phyloP scores from a whole-genome alignment of 2,797 vertebrate species.

The Dendrocincla fuliginosa region DNA sequence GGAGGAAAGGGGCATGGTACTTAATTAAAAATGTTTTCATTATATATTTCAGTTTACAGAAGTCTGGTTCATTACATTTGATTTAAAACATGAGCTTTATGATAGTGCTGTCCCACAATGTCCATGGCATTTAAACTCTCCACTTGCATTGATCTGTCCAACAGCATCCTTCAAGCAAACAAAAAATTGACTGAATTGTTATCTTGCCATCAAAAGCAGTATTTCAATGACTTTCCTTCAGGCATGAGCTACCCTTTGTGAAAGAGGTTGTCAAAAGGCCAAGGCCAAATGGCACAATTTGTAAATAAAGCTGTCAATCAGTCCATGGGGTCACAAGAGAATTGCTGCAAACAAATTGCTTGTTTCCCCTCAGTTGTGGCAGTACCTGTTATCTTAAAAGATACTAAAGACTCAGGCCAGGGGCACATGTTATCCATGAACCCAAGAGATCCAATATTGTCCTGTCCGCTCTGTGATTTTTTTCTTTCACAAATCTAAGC shows the following conservation, averaged over 20 bases:
- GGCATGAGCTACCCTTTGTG: conserved; percentile 9
- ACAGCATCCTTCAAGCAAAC: background rate
- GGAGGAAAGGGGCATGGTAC: background rate
- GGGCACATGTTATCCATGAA: background rate
- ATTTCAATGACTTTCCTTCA: conserved; percentile 39
- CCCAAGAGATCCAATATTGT: background rate
- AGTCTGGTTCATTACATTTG: background rate
- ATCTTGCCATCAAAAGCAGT: conserved; percentile 37
- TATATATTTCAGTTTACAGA: background rate
- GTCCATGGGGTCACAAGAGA: background rate
- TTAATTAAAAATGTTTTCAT: background rate
- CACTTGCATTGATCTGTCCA: conserved; percentile 18
- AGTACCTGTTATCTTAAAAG: background rate
- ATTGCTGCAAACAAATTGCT: background rate
- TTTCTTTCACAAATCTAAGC: background rate
- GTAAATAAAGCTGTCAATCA: conserved; percentile 52
- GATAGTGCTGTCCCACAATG: background rate
- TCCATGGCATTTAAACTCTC: background rate
- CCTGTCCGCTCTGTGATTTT: background rate
- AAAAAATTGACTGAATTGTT: conserved; percentile 15
- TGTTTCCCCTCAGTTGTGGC: background rate
- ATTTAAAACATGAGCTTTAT: background rate
- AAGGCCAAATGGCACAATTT: conserved; percentile 42
- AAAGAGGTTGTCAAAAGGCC: conserved; percentile 44
- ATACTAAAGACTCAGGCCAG: background rate